A percentile compares a stretch with the other conserved stretches of the same genome.
Evolutionary conservation across 2,113 vertebrate genomes (phyloP).

Genomic region (Dicerorhinus sumatrensis): DNA sequence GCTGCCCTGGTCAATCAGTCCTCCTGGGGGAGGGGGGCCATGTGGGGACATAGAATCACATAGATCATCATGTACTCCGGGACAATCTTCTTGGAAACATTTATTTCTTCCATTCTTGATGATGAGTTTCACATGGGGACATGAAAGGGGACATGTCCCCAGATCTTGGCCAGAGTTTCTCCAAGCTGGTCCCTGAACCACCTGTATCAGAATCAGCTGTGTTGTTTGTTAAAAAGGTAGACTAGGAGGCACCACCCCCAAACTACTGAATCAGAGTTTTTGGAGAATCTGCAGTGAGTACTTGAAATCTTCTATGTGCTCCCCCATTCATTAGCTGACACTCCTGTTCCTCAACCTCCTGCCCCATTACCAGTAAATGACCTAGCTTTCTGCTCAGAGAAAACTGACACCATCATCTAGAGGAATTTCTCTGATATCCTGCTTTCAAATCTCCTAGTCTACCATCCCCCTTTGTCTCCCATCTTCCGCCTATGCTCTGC

Average conservation of each 20-base stretch:
- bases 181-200: not conserved
- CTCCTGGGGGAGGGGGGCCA: not conserved
- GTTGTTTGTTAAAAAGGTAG: not conserved
- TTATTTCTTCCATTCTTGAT: not conserved
- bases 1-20: not conserved
- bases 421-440: not conserved
- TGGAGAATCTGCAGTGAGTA: not conserved
- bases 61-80: not conserved
- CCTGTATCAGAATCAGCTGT: not conserved
- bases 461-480: not conserved
- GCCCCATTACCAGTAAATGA: not conserved
- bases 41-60: not conserved
- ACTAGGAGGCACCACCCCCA: not conserved
- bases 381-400: not conserved
- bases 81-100: not conserved
- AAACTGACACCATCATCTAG: conserved; percentile 5
- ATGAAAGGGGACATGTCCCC: not conserved
- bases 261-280: not conserved
- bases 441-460: not conserved
- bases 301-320: not conserved
- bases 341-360: not conserved
- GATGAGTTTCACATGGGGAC: not conserved
- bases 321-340: not conserved
- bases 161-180: not conserved
- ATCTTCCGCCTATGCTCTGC: not conserved